Conservation (phyloP, 2,113 vertebrate genomes). For the Pteronura brasiliensis region DNA sequence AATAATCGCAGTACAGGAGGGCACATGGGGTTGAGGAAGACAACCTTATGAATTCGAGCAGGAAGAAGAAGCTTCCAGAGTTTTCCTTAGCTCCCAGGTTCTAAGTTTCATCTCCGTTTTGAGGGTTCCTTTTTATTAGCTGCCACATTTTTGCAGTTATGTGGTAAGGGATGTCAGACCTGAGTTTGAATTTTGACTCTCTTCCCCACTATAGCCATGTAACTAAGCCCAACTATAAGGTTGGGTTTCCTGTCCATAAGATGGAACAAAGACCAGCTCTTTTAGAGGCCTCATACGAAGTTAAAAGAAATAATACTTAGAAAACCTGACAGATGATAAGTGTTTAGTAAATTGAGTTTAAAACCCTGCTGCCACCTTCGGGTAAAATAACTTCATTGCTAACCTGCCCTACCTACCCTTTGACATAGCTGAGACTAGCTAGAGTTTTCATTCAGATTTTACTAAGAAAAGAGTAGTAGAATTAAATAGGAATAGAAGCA, state of each 20-base stretch:
- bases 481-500: background rate
- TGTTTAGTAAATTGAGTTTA: background rate
- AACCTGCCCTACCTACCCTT: background rate
- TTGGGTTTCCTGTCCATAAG: background rate
- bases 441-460: constrained; percentile 16
- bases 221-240: background rate
- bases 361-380: background rate
- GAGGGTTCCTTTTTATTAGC: background rate
- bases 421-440: background rate
- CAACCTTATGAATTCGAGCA: background rate
- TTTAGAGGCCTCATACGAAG: background rate
- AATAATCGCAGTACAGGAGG: background rate
- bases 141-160: background rate
- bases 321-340: background rate
- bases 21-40: background rate
- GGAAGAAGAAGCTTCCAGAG: background rate
- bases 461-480: constrained; percentile 27
- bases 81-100: background rate
- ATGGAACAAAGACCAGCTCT: background rate
- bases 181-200: background rate
- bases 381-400: background rate
- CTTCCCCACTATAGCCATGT: background rate
- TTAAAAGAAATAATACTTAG: background rate
- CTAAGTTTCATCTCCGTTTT: background rate
- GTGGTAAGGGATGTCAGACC: background rate